A percentile compares a stretch with the other conserved stretches of the same genome.
Evolutionary conservation across 2,888 invertebrate species (phyloP).

Genomic region (Apamea sordens): DNA sequence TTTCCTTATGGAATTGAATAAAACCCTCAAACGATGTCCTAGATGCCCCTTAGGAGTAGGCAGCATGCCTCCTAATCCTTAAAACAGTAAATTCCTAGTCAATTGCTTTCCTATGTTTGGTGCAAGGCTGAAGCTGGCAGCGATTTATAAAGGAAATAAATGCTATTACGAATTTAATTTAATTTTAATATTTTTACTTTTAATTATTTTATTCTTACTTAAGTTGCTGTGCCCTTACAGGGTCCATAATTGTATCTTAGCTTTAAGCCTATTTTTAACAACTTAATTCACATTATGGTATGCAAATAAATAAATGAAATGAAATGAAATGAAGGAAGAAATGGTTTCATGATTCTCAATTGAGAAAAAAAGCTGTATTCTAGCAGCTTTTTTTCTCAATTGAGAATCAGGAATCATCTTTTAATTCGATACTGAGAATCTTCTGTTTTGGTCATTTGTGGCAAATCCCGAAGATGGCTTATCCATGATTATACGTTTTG

Average conservation of each 20-base stretch:
- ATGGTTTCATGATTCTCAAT: not conserved
- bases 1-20: constrained; percentile 72
- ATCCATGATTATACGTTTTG: not conserved
- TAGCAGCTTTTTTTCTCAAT: too few species aligned
- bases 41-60: constrained; percentile 63
- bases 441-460: not conserved
- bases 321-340: too few species aligned
- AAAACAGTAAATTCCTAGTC: constrained; percentile 75
- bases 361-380: not conserved
- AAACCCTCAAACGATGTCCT: constrained; percentile 63
- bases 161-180: too few species aligned
- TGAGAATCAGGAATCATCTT: not conserved
- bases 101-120: constrained; percentile 67
- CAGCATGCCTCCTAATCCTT: constrained; percentile 74
- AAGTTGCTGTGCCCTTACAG: too few species aligned
- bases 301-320: too few species aligned
- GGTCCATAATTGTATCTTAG: too few species aligned
- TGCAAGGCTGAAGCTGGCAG: constrained; percentile 53
- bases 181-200: too few species aligned
- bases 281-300: too few species aligned
- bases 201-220: too few species aligned
- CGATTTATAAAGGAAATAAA: constrained; percentile 22
- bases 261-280: too few species aligned
- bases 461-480: not conserved
- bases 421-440: too few species aligned